Conservation (phyloP, 1,140 invertebrate species). For the Ceratina japonica region DNA sequence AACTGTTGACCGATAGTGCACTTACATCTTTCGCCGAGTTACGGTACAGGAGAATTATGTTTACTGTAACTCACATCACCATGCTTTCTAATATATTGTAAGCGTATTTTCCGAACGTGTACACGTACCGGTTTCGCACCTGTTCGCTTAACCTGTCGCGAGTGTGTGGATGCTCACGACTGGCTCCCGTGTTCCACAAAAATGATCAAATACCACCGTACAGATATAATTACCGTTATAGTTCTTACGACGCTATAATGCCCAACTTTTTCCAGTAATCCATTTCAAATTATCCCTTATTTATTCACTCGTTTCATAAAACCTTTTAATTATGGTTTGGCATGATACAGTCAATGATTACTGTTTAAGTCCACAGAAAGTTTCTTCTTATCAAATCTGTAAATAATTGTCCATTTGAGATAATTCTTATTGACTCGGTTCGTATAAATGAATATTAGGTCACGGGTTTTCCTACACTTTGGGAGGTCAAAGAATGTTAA, state of each 20-base stretch:
- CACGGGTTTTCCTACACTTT: background rate
- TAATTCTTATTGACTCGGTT: no score
- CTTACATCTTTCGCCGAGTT: background rate
- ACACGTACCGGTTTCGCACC: conserved; percentile 32
- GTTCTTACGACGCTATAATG: background rate
- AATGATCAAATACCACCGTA: background rate
- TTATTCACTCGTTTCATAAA: no score
- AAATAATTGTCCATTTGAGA: no score
- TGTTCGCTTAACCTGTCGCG: conserved; percentile 23
- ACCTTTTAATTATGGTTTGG: no score
- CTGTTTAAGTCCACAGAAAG: no score
- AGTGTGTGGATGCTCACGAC: background rate
- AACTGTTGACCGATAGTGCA: no score
- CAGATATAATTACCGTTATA: conserved; percentile 20
- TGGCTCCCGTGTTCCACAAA: background rate
- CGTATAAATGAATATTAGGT: no score
- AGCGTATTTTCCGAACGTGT: background rate
- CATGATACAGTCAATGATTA: no score
- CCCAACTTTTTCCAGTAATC: background rate
- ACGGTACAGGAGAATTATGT: conserved; percentile 1
- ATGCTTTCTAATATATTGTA: background rate
- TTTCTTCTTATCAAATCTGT: no score
- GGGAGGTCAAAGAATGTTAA: background rate
- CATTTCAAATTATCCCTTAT: no score
- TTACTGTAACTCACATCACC: background rate